Evolutionary conservation across 2,888 invertebrate species (phyloP).

Genomic region (Chelonus formosanus): DNA sequence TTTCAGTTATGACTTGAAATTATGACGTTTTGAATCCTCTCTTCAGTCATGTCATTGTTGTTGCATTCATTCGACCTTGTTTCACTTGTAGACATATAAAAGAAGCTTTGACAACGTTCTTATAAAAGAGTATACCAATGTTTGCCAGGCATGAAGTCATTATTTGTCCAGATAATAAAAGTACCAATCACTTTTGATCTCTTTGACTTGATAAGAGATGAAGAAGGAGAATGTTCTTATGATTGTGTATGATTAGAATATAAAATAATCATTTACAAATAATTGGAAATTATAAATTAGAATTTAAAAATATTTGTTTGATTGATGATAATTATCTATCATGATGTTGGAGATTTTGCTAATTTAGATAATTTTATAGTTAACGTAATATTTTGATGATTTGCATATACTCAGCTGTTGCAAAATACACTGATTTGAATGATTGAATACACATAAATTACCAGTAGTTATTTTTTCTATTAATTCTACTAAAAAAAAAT

Average conservation of each 20-base stretch:
- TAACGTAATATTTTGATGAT: no score
- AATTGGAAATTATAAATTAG: no score
- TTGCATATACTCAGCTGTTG: no score
- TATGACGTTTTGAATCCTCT: slow-evolving; percentile 1
- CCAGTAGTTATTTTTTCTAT: no score
- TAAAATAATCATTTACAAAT: no score
- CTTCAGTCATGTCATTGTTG: slow-evolving; percentile 5
- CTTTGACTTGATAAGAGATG: background rate
- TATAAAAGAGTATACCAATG: background rate
- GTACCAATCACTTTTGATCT: background rate
- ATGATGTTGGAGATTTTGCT: no score
- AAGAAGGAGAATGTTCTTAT: background rate
- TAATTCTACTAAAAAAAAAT: no score
- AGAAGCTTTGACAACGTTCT: slow-evolving; percentile 9
- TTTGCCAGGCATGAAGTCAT: slow-evolving; percentile 15
- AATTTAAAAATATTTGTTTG: no score
- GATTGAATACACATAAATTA: no score
- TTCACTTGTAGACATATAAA: background rate
- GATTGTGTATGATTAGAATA: background rate
- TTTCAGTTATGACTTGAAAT: background rate
- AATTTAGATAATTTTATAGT: no score
- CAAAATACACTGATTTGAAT: no score
- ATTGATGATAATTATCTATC: no score
- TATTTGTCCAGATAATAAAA: slow-evolving; percentile 7
- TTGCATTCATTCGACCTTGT: slow-evolving; percentile 8